Evolutionary conservation across 2,113 vertebrate genomes (phyloP).

Genomic region (Anguilla rostrata): DNA sequence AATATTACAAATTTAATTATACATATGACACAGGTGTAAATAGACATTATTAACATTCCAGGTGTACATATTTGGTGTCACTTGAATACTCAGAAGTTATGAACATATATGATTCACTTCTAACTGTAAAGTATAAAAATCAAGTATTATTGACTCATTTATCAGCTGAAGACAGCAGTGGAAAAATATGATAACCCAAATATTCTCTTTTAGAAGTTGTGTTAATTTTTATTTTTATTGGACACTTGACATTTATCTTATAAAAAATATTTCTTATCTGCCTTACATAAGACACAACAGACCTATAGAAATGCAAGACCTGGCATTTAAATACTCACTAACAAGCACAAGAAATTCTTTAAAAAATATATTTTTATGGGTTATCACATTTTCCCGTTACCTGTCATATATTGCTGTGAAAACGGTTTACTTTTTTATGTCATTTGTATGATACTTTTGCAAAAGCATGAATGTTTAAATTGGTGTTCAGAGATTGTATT

Average conservation of each 20-base stretch:
- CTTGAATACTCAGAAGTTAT: neutral
- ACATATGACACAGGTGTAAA: neutral
- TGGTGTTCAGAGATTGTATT: neutral
- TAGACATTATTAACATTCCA: neutral
- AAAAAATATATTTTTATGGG: neutral
- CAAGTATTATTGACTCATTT: neutral
- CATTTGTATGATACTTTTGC: neutral
- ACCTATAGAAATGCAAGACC: neutral
- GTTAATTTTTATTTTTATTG: neutral
- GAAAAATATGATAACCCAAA: slow-evolving; percentile 5
- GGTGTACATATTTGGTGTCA: slow-evolving; percentile 2
- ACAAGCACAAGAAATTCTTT: neutral
- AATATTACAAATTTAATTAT: slow-evolving; percentile 3
- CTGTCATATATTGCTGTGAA: neutral
- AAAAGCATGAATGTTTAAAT: neutral
- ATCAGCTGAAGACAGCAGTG: neutral
- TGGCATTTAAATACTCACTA: neutral
- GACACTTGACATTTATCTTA: neutral
- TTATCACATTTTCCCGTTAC: neutral
- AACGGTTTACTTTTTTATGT: neutral
- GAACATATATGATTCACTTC: neutral
- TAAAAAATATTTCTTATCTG: neutral
- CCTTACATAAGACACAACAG: neutral
- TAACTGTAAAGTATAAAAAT: neutral
- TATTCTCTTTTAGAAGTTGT: neutral